phyloP scores from a whole-genome alignment of 1,140 invertebrate genomes.

The Drosophila malerkotliana region DNA sequence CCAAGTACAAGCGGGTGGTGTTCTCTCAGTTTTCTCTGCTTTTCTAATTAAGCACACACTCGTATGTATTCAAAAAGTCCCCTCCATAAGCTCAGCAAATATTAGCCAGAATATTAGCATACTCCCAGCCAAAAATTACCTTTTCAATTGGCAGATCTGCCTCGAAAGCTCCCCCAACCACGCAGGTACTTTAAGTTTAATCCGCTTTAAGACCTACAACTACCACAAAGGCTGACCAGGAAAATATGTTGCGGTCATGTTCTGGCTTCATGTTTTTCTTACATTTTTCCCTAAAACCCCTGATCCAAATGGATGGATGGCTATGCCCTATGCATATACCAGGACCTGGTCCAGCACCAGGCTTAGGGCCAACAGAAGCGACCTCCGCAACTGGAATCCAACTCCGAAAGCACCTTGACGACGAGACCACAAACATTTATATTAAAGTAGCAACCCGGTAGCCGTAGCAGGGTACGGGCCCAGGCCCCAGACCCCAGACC shows the following conservation, averaged over 20 bases:
- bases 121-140: constrained; percentile 13
- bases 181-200: constrained; percentile 56
- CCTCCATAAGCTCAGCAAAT: constrained; percentile 8
- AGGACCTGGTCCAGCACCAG: background rate
- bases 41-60: background rate
- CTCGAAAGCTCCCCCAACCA: background rate
- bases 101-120: constrained; percentile 2
- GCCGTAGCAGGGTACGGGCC: background rate
- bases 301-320: constrained; percentile 40
- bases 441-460: constrained; percentile 24
- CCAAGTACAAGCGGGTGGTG: too few species aligned
- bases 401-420: constrained; percentile 30
- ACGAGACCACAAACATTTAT: constrained; percentile 48
- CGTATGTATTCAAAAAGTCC: background rate
- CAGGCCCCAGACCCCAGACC: background rate
- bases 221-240: constrained; percentile 49
- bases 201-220: constrained; percentile 62
- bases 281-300: constrained; percentile 20
- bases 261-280: constrained; percentile 43
- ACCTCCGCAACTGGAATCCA: constrained; percentile 5
- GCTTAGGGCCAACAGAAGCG: constrained; percentile 18
- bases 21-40: background rate
- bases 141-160: constrained; percentile 16
- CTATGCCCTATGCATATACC: constrained; percentile 12
- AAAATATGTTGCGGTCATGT: constrained; percentile 59